Conservation (phyloP, 2,113 vertebrate genomes). For the Engraulis encrasicolus region DNA sequence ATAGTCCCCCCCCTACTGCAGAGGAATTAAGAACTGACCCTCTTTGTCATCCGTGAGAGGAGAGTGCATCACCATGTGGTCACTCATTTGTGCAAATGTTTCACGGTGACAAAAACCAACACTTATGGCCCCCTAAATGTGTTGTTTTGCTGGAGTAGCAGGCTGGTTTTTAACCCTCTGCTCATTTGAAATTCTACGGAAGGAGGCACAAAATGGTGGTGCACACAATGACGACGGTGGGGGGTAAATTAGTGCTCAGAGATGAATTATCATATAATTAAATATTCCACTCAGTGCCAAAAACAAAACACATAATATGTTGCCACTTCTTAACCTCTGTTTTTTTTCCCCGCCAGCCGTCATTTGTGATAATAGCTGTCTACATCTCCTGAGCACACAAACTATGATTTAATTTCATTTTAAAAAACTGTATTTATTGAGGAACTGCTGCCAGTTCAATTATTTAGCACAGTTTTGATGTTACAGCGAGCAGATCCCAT, state of each 20-base stretch:
- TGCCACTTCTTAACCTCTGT: slow-evolving; percentile 57
- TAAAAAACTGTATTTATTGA: not conserved
- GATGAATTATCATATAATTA: slow-evolving; percentile 93
- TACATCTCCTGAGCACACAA: slow-evolving; percentile 1
- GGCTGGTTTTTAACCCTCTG: slow-evolving; percentile 70
- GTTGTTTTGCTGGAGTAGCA: slow-evolving; percentile 75
- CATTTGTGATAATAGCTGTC: not conserved
- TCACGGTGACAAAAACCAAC: slow-evolving; percentile 60
- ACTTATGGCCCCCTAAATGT: slow-evolving; percentile 74
- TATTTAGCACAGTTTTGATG: slow-evolving; percentile 11
- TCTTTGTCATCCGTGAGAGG: slow-evolving; percentile 48
- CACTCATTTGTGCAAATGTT: slow-evolving; percentile 65
- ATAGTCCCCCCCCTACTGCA: not conserved
- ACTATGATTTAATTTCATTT: not conserved
- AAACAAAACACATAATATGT: slow-evolving; percentile 75
- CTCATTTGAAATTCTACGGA: slow-evolving; percentile 89
- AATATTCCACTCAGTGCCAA: slow-evolving; percentile 85
- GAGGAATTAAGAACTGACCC: slow-evolving; percentile 42
- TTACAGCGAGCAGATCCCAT: slow-evolving; percentile 24
- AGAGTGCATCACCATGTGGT: slow-evolving; percentile 71
- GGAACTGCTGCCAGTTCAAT: too few relatives aligned
- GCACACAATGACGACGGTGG: slow-evolving; percentile 83
- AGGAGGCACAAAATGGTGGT: slow-evolving; percentile 81
- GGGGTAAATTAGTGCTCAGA: slow-evolving; percentile 94
- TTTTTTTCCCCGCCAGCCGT: slow-evolving; percentile 11